Base-by-base conservation (phyloP, 64 coral and sea anemone genomes). In the Dendrophyllia cribrosa region DNA sequence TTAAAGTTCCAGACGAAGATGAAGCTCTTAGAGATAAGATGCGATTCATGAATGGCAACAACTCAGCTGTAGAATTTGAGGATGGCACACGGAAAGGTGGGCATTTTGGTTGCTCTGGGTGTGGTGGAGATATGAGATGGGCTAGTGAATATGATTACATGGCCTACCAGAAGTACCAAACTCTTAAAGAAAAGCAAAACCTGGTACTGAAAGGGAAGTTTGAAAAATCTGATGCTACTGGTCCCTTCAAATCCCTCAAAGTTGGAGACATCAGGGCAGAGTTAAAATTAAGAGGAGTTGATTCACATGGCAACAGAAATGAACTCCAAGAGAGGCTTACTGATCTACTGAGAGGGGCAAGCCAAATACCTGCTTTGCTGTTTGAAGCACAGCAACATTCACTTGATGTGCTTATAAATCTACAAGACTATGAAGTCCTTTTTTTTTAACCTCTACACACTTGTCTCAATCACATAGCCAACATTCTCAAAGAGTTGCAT, bases 41-140 rank as follows among this genome's bases (percentile, higher is more conserved):
- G 88, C 55, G 63, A 21, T 78, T 79, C 4, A 59, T 79, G 75
- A 90, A 81, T 56, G 76, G 88, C 14, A 50, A 90, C 21, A 70
- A 70, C n/a, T 76, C 64, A 53, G 9, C 75, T 58, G 59, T 46
- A 24, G 44, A 90, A 19, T 81, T 68, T 67, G 77, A 90, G 69
- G 46, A 22, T 71, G 88, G 16, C 7, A 90, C 56, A 5, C 61
- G 81, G 63, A 56, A 70, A 25, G 60, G 88, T 75, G 76, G 88
- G 13, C 61, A 78, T 13, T 81, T 51, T 19, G 14, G 76, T 19
- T 80, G 75, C 64, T 34, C 62, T 70, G 88, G 88, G 3, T 70
- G 75, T 80, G 75, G 51, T 43, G 65, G 59, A 67, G 48, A 90
- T 43, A 69, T 80, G 4, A 50, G 61, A 53, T 6, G 44, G 9